These are phyloP conservation scores for Yponomeuta malinellus DNA, from an alignment of 2,888 invertebrate species.

Conservation along the genomic window DNA sequence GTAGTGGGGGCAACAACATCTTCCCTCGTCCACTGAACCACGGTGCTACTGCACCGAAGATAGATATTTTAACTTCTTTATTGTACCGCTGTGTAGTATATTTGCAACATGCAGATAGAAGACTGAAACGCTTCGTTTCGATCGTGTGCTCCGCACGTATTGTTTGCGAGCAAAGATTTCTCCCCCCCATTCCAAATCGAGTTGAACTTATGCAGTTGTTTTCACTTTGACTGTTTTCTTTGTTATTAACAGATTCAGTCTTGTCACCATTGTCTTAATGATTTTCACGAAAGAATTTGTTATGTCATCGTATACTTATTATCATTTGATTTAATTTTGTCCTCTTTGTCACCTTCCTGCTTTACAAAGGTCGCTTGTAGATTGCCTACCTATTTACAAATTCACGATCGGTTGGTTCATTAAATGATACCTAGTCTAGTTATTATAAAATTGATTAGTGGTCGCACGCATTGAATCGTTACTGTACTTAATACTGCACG, in stretches of 20 bases:
- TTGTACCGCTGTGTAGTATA: background rate
- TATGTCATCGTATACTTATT: conserved; percentile 14
- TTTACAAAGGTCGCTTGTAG: conserved; percentile 18
- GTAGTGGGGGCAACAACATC: conserved; percentile 54
- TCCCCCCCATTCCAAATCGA: background rate
- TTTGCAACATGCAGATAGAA: background rate
- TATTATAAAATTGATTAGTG: background rate
- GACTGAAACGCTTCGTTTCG: background rate
- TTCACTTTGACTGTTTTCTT: background rate
- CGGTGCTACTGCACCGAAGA: conserved; percentile 25
- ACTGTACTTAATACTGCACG: background rate
- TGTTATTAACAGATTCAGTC: background rate
- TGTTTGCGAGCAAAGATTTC: background rate
- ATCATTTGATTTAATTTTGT: background rate
- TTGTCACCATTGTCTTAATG: background rate
- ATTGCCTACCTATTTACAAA: conserved; percentile 9
- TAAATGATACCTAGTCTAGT: background rate
- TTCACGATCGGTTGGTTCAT: background rate
- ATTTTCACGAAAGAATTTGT: conserved; percentile 7
- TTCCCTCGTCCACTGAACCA: conserved; percentile 57
- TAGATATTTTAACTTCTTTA: conserved; percentile 16
- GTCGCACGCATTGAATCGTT: background rate
- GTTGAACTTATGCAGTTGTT: background rate
- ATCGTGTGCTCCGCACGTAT: background rate
- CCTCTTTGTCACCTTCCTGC: conserved; percentile 20